Base-by-base conservation (phyloP, 2,113 vertebrate genomes). In the Mus spicilegus region DNA sequence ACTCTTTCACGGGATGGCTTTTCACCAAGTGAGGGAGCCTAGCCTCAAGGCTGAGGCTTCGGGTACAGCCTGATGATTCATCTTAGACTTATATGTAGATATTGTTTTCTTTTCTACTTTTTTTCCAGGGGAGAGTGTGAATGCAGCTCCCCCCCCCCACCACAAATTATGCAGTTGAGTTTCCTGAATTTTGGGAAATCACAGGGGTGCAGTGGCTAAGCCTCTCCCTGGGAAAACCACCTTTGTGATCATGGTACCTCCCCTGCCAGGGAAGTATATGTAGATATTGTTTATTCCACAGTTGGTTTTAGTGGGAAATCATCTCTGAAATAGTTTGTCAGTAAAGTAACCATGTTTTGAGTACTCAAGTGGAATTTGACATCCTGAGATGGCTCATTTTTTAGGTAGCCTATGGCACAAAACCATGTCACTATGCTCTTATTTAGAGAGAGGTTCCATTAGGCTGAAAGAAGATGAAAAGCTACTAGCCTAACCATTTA, bases 401-500 rank as follows among this genome's bases (percentile, higher is more conserved):
- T 95, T 73, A 39, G 49, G 30, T 84, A 51, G 49, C 24, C 85
- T 13, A 2, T 78, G 95, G 91, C 76, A 49, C 1, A 3, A 7
- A 33, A 88, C 94, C 95, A 5, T 70, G 90, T 89, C 95, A 90
- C 5, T 3, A 17, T 17, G 14, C 39, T 86, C 63, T 54, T 88
- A 14, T n/a, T 93, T 77, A 91, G 90, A 91, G 33, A 89, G 54
- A 87, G 51, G 11, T 28, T 80, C 84, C 65, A 30, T 96, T 96
- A 90, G 56, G 46, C 49, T 51, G n/a, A 76, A 93, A 88, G 70
- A 90, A 95, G 97, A 96, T 86, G 91, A 77, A 65, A 90, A 82
- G 80, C 22, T n/a, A 89, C 93, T 86, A 93, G 90, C 46, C 86
- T 95, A 96, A 96, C 58, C 16, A 90, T 89, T 95, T 95, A 77